Base-by-base conservation (phyloP, 35 echinoderm and acorn worm species). In the Anneissia japonica region DNA sequence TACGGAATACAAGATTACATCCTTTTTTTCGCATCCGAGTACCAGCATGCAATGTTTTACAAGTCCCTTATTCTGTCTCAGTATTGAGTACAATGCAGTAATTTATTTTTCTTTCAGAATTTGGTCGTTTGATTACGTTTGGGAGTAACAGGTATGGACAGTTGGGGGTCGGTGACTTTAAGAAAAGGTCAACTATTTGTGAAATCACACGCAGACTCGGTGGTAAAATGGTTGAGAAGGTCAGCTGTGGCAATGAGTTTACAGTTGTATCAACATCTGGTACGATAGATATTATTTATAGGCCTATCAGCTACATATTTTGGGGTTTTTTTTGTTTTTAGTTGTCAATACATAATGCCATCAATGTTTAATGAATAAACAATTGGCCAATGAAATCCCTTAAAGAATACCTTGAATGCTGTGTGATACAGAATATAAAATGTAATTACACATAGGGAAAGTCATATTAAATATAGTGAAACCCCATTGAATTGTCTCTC, bases 221-320 rank as follows among this genome's bases (percentile, higher is more conserved):
- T 75, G 92, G 96, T 16, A 84, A 91, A 72, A 82, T 87, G 38
- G 92, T 99, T 9, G 76, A 87, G 23, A 78, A 84, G 32, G 92
- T 87, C 1, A 88, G 82, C 37, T 99, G 96, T 75, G 96, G 96
- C 23, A 92, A 99, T 90, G 86, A 83, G 40, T 99, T 94, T 80
- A 99, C 96, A 41, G 92, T 99, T 12, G 88, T 99, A 3, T 89
- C 96, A 82, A 99, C 96, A 31, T 89, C 85, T 89, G 96, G 96
- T 99, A 93, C 78, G 82, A 32, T n/a, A n/a, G n/a, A n/a, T n/a
- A n/a, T n/a, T n/a, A n/a, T n/a, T 64, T 64, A 64, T 13, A 64
- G n/a, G n/a, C 51, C 51, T 13, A 64, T 64, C 12, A 64, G 51
- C 12, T n/a, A n/a, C n/a, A n/a, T 0, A 21, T 0, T 32, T 81